Evolutionary conservation across 2,888 invertebrate genomes (phyloP).

Genomic region (Tipula vernalis): DNA sequence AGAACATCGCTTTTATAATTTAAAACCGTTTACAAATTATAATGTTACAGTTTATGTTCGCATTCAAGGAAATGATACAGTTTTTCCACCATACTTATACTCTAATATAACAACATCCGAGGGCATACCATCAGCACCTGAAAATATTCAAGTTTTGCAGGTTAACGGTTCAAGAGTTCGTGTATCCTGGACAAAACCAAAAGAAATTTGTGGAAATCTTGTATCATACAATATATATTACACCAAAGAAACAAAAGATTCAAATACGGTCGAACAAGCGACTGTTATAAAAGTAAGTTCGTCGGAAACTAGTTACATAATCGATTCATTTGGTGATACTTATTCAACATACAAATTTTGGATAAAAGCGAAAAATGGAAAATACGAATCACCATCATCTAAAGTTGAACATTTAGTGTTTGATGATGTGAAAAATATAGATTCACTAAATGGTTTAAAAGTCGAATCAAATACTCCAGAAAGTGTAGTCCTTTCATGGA

Average conservation of each 20-base stretch:
- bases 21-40: slow-evolving; percentile 61
- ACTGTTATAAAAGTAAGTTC: background rate
- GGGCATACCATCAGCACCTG: slow-evolving; percentile 58
- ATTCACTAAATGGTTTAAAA: slow-evolving; percentile 43
- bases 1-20: slow-evolving; percentile 45
- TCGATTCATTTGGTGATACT: slow-evolving; percentile 19
- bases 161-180: slow-evolving; percentile 49
- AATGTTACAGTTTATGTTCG: slow-evolving; percentile 66
- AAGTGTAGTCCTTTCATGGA: slow-evolving; percentile 49
- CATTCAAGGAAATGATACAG: slow-evolving; percentile 34
- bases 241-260: slow-evolving; percentile 45
- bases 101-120: slow-evolving; percentile 51
- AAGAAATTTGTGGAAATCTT: slow-evolving; percentile 48
- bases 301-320: slow-evolving; percentile 16
- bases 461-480: slow-evolving; percentile 38
- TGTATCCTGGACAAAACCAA: slow-evolving; percentile 57
- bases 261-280: slow-evolving; percentile 16
- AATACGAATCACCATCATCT: slow-evolving; percentile 47
- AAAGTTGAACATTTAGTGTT: slow-evolving; percentile 44
- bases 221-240: slow-evolving; percentile 50
- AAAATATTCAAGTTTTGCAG: slow-evolving; percentile 49
- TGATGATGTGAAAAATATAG: slow-evolving; percentile 51
- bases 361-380: slow-evolving; percentile 47
- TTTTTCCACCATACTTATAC: slow-evolving; percentile 52
- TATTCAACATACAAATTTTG: slow-evolving; percentile 23